phyloP scores from a whole-genome alignment of 2,888 invertebrate species.

The Agrochola lota region DNA sequence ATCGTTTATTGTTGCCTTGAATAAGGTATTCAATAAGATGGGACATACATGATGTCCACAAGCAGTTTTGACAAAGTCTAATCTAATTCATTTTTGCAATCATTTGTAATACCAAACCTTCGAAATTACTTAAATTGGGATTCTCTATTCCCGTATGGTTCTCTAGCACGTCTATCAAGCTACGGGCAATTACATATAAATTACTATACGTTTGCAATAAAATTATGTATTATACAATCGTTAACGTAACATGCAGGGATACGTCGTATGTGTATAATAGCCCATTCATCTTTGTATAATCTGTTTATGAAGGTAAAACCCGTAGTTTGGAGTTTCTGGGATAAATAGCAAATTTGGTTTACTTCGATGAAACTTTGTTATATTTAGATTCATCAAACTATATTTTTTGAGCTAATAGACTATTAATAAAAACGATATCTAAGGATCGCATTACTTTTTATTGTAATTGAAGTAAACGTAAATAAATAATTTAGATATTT shows the following conservation, averaged over 20 bases:
- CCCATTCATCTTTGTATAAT: background rate
- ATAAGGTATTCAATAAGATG: background rate
- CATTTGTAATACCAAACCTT: background rate
- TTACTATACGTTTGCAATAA: conserved; percentile 27
- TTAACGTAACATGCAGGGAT: conserved; percentile 44
- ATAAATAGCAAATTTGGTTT: background rate
- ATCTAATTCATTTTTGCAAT: background rate
- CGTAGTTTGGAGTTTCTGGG: background rate
- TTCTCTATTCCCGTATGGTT: conserved; percentile 23
- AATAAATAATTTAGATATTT: background rate
- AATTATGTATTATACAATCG: conserved; percentile 30
- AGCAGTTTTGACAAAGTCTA: background rate
- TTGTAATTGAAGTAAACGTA: conserved; percentile 3
- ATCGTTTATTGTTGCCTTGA: background rate
- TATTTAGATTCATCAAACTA: background rate
- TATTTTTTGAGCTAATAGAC: background rate
- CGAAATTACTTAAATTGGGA: background rate
- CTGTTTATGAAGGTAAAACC: conserved; percentile 11
- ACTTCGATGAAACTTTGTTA: background rate
- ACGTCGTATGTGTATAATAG: background rate
- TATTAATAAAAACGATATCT: background rate
- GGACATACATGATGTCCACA: background rate
- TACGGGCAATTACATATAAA: conserved; percentile 23
- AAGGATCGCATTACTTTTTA: background rate
- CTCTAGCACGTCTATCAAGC: conserved; percentile 5